A percentile compares a stretch with the other conserved stretches of the same genome.
Conservation (phyloP, 2,113 vertebrate genomes). For the Callipepla squamata region DNA sequence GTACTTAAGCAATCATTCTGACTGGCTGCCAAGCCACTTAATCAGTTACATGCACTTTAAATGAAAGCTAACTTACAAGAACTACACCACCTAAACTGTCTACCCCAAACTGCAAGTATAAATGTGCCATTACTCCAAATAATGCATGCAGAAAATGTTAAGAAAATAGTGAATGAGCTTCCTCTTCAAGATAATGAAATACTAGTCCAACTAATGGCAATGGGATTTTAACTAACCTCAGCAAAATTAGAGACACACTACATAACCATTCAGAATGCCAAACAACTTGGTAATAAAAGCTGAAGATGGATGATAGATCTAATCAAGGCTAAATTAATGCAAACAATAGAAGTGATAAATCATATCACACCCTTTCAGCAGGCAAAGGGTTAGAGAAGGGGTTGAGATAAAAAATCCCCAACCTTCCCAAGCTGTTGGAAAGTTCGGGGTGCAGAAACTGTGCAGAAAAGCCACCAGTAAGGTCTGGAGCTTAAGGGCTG, state of each 20-base stretch:
- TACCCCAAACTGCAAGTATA: background rate
- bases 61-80: constrained; percentile 31
- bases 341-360: constrained; percentile 17
- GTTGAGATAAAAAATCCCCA: background rate
- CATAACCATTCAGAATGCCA: background rate
- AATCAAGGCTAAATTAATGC: background rate
- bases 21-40: constrained; percentile 60
- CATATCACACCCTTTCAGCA: background rate
- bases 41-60: constrained; percentile 4
- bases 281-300: background rate
- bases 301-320: background rate
- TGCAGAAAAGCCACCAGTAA: background rate
- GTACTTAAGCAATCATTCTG: constrained; percentile 36
- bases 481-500: background rate
- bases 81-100: constrained; percentile 1
- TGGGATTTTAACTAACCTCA: background rate
- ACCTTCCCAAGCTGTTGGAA: background rate
- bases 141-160: background rate
- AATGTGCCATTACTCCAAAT: background rate
- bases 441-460: background rate
- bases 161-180: background rate
- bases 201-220: background rate
- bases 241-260: background rate
- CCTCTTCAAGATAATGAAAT: background rate
- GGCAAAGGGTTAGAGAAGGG: background rate